Base-by-base conservation (phyloP, 2,113 vertebrate species). In the Cercocebus atys region DNA sequence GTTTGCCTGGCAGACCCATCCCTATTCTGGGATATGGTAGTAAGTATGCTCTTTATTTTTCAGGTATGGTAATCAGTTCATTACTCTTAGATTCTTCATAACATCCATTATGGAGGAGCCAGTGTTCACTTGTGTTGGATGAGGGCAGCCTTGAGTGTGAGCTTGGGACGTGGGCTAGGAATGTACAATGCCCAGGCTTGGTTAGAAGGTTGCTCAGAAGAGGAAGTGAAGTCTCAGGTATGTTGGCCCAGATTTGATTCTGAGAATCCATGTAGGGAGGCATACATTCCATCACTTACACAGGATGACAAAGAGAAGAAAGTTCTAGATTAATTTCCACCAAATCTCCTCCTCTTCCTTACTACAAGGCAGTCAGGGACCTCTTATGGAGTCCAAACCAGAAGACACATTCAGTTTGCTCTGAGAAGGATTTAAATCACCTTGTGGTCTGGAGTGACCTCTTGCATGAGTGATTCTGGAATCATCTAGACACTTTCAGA, bases 11-110 rank as follows among this genome's bases (percentile, higher is more conserved):
- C 30, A 94, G 30, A 92, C 6, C 27, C 23, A 76, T 75, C 18
- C 6, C 2, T 80, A 61, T 30, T 86, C 22, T 95, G 6, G n/a
- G 38, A 64, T 85, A 61, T 91, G 85, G 18, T 68, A 52, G 17
- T 82, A 89, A 79, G 25, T 78, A 59, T 66, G 78, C 35, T 92
- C 87, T 86, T 93, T 84, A 80, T 84, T 97, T 94, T 95, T 72
- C 70, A 94, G 6, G 17, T 57, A n/a, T 72, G 70, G 93, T 79
- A 93, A 80, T 87, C 43, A 94, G 47, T 47, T 18, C 47, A 20
- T 57, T 45, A 84, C 10, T 64, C 45, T 50, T 80, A 93, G 45
- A 83, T 68, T 85, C 20, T 20, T 93, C 22, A 70, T 2, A 22
- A 0, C 68, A 86, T 87, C 11, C 55, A 66, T 14, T 79, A 17